Base-by-base conservation (phyloP, 2,888 invertebrate species). In the Acleris laterana region DNA sequence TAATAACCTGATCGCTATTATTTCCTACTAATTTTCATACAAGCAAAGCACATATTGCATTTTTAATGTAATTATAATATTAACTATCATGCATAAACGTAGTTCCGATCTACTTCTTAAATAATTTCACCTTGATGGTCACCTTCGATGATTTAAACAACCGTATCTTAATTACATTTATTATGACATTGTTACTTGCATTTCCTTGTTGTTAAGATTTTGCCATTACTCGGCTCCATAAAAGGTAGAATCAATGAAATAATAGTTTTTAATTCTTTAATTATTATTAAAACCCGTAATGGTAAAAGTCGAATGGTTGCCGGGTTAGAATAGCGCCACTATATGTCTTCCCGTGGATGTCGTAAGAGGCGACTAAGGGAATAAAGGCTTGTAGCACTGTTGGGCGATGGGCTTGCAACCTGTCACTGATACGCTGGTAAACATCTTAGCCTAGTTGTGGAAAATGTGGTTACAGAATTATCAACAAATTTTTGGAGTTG, bases 91-190 rank as follows among this genome's bases (percentile, higher is more conserved):
- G 19, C 19, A 44, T 17, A 17, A n/a, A 16, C 42, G 44, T 44
- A 63, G 42, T 57, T 62, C 62, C 55, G 62, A 62, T 62, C 13
- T 13, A 56, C 38, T 63, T 63, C 63, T 57, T 19, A 53, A n/a
- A 50, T 53, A 38, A 17, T 17, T 6, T 51, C 44, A n/a, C 63
- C 63, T 63, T 57, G 63, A 28, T 3, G 52, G 11, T 55, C 38
- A 19, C 63, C 63, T 63, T 63, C 62, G 42, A 49, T 57, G 42
- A 57, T 63, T 63, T 44, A 57, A 49, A 55, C 52, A 52, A 56
- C 28, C 51, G 44, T 57, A 63, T 51, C 57, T 44, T 57, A 57
- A 63, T 63, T 50, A 60, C 51, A 57, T 25, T 51, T 22, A 44
- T 44, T 20, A 32, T 28, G 49, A 50, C 20, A 49, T 51, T 63